phyloP scores from a whole-genome alignment of 1,140 invertebrate genomes.

The Laodelphax striatellus region DNA sequence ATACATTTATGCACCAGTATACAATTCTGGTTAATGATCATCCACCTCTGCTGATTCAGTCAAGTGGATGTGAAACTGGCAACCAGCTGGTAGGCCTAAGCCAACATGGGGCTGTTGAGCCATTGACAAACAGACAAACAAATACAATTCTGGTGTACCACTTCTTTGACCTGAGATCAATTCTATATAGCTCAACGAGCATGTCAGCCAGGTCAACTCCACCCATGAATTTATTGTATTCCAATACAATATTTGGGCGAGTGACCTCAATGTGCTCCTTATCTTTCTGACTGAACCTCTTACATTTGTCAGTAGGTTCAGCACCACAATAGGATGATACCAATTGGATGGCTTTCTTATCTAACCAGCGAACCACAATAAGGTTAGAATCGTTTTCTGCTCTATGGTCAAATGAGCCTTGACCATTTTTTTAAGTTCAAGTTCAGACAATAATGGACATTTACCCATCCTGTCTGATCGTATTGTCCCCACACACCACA shows the following conservation, averaged over 20 bases:
- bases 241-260: slow-evolving; percentile 14
- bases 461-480: not conserved
- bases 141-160: slow-evolving; percentile 22
- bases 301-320: slow-evolving; percentile 9
- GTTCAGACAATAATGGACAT: slow-evolving; percentile 8
- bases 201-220: slow-evolving; percentile 24
- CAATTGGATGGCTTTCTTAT: slow-evolving; percentile 11
- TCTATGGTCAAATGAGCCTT: slow-evolving; percentile 8
- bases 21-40: too few relatives aligned
- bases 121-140: too few relatives aligned
- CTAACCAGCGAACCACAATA: slow-evolving; percentile 10
- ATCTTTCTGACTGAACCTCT: slow-evolving; percentile 12
- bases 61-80: too few relatives aligned
- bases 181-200: slow-evolving; percentile 20
- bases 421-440: slow-evolving; percentile 12
- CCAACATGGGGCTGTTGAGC: too few relatives aligned
- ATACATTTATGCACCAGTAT: too few relatives aligned
- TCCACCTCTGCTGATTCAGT: too few relatives aligned
- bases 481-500: slow-evolving; percentile 1
- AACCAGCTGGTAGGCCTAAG: too few relatives aligned
- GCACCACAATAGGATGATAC: slow-evolving; percentile 7
- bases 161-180: slow-evolving; percentile 17
- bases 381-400: slow-evolving; percentile 8
- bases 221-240: slow-evolving; percentile 25
- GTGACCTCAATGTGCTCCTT: slow-evolving; percentile 10